Base-by-base conservation (phyloP, 1,140 invertebrate genomes). In the Bilobella aurantiaca region DNA sequence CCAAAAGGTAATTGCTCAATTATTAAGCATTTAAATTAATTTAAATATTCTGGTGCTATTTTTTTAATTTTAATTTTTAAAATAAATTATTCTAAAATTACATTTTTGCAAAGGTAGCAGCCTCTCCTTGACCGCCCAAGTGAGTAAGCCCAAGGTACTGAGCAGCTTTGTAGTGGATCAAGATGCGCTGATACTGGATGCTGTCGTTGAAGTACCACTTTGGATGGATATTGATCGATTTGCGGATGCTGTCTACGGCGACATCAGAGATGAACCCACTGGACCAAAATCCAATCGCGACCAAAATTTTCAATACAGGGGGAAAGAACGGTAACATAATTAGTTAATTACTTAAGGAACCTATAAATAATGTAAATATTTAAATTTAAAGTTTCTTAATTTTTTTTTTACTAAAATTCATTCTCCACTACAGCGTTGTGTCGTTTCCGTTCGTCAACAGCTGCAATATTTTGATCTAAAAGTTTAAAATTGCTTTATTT, bases 181-280 rank as follows among this genome's bases (percentile, higher is more conserved):
- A n/a, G 71, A 72, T 56, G 71, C 62, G 1, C 65, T 72, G 14
- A 67, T 72, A 46, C n/a, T 68, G 21, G 71, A 72, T 31, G 71
- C 65, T 31, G 68, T 72, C 8, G 56, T 72, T 3, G 68, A 72
- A 57, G 21, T 67, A 8, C 71, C 71, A 5, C 56, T 72, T 25
- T 68, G 65, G 68, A 37, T 63, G n/a, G 63, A 69, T 28, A 16
- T 62, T 23, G 63, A 64, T n/a, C 30, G 37, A 42, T 46, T 65
- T 58, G n/a, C 37, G 3, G 65, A 47, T 21, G 62, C 49, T 8
- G 28, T 63, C 28, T 61, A 62, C 30, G 29, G 29, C 28, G 3
- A 47, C 34, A 53, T 23, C 12, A 5, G 3, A 3, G 16, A 21
- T 16, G 29, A 27, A 2, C 34, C n/a, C 25, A 34, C 18, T n/a